Percentiles rank a stretch among this genome's conserved stretches.
Evolutionary conservation across 2,113 vertebrate species (phyloP).

Genomic region (Eurystomus gularis): DNA sequence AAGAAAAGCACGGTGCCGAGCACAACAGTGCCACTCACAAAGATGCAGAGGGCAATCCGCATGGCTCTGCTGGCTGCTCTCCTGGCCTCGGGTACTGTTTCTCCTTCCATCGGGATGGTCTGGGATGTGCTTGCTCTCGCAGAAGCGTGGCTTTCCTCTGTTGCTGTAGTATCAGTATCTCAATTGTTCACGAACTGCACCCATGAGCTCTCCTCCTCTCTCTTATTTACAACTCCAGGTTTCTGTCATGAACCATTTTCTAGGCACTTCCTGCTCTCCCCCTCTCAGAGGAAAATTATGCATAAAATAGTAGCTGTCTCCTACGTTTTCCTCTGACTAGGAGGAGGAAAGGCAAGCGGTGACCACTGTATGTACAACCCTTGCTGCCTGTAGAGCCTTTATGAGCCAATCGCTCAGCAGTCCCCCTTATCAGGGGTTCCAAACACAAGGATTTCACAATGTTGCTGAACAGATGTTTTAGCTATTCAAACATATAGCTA

Average conservation of each 20-base stretch:
- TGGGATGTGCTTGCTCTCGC: neutral
- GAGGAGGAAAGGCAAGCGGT: slow-evolving; percentile 61
- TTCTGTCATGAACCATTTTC: slow-evolving; percentile 54
- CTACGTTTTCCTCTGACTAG: slow-evolving; percentile 54
- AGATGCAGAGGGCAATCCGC: slow-evolving; percentile 69
- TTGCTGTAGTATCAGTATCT: slow-evolving; percentile 44
- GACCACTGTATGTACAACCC: slow-evolving; percentile 57
- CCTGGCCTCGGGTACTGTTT: slow-evolving; percentile 36
- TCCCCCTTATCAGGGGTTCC: slow-evolving; percentile 68
- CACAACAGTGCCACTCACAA: slow-evolving; percentile 68
- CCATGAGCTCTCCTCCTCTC: slow-evolving; percentile 43
- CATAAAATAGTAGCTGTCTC: slow-evolving; percentile 48
- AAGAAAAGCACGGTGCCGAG: slow-evolving; percentile 74
- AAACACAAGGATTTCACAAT: slow-evolving; percentile 70
- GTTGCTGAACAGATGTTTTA: slow-evolving; percentile 74
- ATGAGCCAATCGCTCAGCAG: slow-evolving; percentile 54
- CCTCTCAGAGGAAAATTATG: slow-evolving; percentile 46
- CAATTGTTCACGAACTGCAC: slow-evolving; percentile 50
- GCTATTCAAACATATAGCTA: slow-evolving; percentile 71
- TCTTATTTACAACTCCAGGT: slow-evolving; percentile 59
- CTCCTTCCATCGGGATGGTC: slow-evolving; percentile 73
- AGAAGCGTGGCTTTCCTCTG: slow-evolving; percentile 37
- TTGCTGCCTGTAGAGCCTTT: slow-evolving; percentile 55
- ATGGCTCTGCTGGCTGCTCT: slow-evolving; percentile 61
- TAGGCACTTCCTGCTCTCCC: slow-evolving; percentile 40